A percentile compares a stretch with the other conserved stretches of the same genome.
phyloP scores from a whole-genome alignment of 1,140 invertebrate species.

The Acromyrmex heyeri region DNA sequence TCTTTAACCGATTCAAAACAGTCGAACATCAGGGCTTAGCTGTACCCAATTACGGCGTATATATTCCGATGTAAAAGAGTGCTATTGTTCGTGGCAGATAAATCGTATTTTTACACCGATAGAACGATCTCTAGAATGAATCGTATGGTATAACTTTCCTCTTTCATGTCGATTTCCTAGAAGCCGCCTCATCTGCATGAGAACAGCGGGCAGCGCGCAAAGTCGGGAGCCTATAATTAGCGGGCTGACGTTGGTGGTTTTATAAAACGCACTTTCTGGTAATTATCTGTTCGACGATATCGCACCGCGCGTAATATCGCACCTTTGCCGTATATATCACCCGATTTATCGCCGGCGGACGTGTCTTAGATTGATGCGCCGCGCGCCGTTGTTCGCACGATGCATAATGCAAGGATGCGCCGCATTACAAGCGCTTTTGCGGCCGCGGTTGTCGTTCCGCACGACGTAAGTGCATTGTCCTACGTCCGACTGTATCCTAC shows the following conservation, averaged over 20 bases:
- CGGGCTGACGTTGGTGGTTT: constrained; percentile 67
- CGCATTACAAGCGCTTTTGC: constrained; percentile 40
- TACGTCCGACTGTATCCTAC: constrained; percentile 38
- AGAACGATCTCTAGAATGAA: neutral
- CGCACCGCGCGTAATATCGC: constrained; percentile 43
- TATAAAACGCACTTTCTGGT: constrained; percentile 63
- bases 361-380: constrained; percentile 66
- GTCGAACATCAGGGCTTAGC: too few relatives aligned
- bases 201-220: constrained; percentile 53
- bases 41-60: neutral
- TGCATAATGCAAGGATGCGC: constrained; percentile 62
- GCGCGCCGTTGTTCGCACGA: constrained; percentile 58
- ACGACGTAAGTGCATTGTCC: constrained; percentile 56
- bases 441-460: constrained; percentile 51
- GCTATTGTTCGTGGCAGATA: constrained; percentile 32
- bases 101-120: constrained; percentile 1
- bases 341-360: constrained; percentile 71
- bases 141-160: constrained; percentile 24
- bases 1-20: neutral
- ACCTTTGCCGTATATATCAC: constrained; percentile 59
- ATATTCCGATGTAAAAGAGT: constrained; percentile 14
- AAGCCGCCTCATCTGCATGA: constrained; percentile 44
- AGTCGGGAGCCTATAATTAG: constrained; percentile 68
- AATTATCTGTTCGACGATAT: constrained; percentile 72
- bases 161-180: constrained; percentile 57